Evolutionary conservation across 1,140 invertebrate genomes (phyloP), one percentile per base, ranked within the genome.

Genomic region (Trichomalopsis sarcophagae): DNA sequence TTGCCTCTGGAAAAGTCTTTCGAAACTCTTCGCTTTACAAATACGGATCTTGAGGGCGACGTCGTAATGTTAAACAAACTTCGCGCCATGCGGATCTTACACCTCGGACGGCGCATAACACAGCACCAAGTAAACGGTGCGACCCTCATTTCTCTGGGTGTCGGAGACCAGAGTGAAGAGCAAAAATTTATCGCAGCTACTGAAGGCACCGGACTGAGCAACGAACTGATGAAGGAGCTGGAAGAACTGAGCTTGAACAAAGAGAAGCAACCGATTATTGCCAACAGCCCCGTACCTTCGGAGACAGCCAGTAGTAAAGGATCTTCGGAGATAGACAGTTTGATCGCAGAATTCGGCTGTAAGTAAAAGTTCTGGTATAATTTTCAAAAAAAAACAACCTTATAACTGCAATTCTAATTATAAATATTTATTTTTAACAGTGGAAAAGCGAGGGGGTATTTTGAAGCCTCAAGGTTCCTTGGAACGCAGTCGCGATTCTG

Each of bases 391-490:
- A 27, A 27, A 27, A 27, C n/a, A n/a, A 23, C 10, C 2, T 73
- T 11, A 21, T 75, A 44, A 47, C n/a, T 23, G 23, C 2, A 73
- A n/a, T 30, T 3, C n/a, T n/a, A 44, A 71, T 50, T 13, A 50
- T 81, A 30, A n/a, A 87, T 33, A 75, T 36, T 71, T 86, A 81
- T 84, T 86, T 84, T n/a, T 86, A 79, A 86, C 62, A 88, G 87
- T 87, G 69, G 95, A 95, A 88, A 95, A 94, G 87, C 94, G 94
- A 81, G 94, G 94, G 13, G 96, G 96, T 30, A 96, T 96, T 84
- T 91, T 96, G 80, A 96, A 96, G 86, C 95, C 96, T 2, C 96
- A 96, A 91, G 94, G 95, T 0, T 95, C 95, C 0, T 88, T 96
- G 84, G 95, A 96, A 90, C 94, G 94, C 73, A 94, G 94, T 62